These are phyloP conservation scores for Notolepis coatsorum DNA, from an alignment of 2,797 vertebrate genomes.

Conservation along the genomic window DNA sequence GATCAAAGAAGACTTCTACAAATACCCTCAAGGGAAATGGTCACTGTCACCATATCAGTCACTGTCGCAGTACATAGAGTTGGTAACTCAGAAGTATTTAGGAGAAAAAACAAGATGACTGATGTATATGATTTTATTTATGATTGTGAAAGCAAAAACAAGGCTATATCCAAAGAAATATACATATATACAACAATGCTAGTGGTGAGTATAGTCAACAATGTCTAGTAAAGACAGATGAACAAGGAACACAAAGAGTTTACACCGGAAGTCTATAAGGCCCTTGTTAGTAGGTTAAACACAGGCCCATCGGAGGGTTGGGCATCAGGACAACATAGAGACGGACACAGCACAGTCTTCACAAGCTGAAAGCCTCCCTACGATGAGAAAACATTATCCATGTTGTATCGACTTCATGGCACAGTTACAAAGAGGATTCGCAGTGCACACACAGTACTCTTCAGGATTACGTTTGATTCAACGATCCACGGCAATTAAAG, in stretches of 20 bases:
- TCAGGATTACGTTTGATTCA: not conserved
- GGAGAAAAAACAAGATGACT: not conserved
- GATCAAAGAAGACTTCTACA: not conserved
- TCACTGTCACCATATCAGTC: no score
- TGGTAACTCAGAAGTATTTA: not conserved
- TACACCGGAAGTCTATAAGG: slow-evolving; percentile 54
- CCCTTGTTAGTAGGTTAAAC: slow-evolving; percentile 54
- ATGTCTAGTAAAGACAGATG: slow-evolving; percentile 18
- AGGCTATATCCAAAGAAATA: no score
- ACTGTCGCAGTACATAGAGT: no score
- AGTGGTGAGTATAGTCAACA: no score
- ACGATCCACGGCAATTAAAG: not conserved
- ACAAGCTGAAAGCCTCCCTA: slow-evolving; percentile 40
- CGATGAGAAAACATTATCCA: slow-evolving; percentile 22
- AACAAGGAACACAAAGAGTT: slow-evolving; percentile 51
- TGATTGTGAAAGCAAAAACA: not conserved
- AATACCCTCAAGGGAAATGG: no score
- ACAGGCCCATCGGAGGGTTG: slow-evolving; percentile 46
- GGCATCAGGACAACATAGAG: slow-evolving; percentile 71
- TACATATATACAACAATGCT: no score
- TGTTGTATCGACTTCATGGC: not conserved
- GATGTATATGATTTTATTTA: no score
- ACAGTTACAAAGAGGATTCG: slow-evolving; percentile 13
- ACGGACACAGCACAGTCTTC: slow-evolving; percentile 51
- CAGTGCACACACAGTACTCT: not conserved